Evolutionary conservation across 2,888 invertebrate genomes (phyloP).

Genomic region (Sicus ferrugineus): DNA sequence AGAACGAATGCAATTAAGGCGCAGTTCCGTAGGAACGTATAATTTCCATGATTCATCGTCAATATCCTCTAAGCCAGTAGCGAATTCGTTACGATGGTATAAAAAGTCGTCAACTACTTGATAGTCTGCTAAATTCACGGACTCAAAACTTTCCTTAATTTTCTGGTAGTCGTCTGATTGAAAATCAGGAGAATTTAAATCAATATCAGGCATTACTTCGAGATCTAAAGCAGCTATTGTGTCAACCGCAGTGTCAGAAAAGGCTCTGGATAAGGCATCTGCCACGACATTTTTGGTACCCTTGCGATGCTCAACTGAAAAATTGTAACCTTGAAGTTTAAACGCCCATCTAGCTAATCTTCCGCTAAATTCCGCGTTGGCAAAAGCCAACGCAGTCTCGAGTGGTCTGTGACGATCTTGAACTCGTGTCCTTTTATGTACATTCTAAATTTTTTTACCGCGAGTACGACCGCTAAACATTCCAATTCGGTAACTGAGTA

Average conservation of each 20-base stretch:
- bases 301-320: constrained; percentile 5
- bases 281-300: constrained; percentile 9
- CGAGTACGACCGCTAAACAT: neutral
- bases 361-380: neutral
- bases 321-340: constrained; percentile 2
- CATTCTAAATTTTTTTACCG: neutral
- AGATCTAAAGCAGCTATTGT: neutral
- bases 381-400: constrained; percentile 7
- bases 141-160: neutral
- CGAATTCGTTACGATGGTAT: neutral
- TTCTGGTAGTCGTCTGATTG: neutral
- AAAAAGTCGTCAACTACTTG: neutral
- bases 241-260: constrained; percentile 1
- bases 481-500: constrained; percentile 1
- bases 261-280: neutral
- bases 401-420: neutral
- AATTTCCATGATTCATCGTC: constrained; percentile 62
- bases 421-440: constrained; percentile 18
- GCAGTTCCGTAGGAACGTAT: constrained; percentile 8
- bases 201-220: neutral
- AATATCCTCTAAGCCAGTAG: neutral
- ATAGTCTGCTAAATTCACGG: neutral
- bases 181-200: constrained; percentile 3
- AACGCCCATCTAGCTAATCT: constrained; percentile 9
- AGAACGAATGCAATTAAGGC: neutral